phyloP scores from a whole-genome alignment of 2,797 vertebrate species.

The Thaleichthys pacificus region DNA sequence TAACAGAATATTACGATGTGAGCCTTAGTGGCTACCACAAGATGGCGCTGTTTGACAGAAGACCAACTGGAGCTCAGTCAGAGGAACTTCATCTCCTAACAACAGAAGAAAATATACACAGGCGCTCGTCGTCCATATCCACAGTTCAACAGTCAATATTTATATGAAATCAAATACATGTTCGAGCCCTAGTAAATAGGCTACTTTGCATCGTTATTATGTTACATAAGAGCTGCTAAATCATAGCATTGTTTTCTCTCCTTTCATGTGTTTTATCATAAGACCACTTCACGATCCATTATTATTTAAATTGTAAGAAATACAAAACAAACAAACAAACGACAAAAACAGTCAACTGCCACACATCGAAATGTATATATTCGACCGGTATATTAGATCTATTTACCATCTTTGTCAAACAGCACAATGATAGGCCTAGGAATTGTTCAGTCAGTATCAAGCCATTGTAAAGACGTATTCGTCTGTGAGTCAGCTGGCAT shows the following conservation, averaged over 20 bases:
- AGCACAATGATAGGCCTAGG: slow-evolving; percentile 61
- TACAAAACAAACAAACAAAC: not conserved
- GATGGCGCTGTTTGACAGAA: slow-evolving; percentile 69
- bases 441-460: slow-evolving; percentile 75
- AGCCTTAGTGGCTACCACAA: slow-evolving; percentile 58
- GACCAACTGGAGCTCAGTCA: slow-evolving; percentile 28
- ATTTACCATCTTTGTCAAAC: slow-evolving; percentile 36
- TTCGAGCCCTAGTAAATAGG: not conserved
- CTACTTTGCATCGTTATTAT: not conserved
- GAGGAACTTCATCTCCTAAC: not conserved
- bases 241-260: not conserved
- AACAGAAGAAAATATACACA: not conserved
- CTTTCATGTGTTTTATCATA: not conserved
- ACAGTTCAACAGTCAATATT: not conserved
- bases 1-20: not conserved
- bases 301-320: not conserved
- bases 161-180: not conserved
- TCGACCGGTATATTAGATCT: slow-evolving; percentile 20
- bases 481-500: slow-evolving; percentile 80
- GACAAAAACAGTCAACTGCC: not conserved
- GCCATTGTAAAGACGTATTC: slow-evolving; percentile 78
- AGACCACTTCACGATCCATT: not conserved
- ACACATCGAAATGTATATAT: slow-evolving; percentile 1
- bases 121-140: not conserved
- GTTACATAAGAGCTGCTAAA: not conserved